Percentiles rank a stretch among this genome's conserved stretches.
phyloP scores from a whole-genome alignment of 2,113 vertebrate species.

The Microcebus jonahi region DNA sequence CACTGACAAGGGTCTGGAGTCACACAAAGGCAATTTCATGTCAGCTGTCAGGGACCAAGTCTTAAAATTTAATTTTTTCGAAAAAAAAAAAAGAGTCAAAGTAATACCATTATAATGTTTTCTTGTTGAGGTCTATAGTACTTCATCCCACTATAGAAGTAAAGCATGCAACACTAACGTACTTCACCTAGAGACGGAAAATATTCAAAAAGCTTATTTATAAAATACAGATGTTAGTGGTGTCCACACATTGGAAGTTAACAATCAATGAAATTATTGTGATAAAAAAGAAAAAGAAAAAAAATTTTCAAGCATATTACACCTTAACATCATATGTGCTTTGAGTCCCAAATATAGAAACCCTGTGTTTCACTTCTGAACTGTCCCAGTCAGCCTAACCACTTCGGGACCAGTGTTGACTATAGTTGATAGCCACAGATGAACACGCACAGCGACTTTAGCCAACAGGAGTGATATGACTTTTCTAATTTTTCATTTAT shows the following conservation, averaged over 20 bases:
- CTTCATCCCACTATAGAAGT: not conserved
- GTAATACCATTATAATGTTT: not conserved
- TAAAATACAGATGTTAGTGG: not conserved
- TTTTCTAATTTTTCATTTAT: no score
- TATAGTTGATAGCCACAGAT: no score
- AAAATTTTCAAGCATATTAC: not conserved
- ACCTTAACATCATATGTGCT: not conserved
- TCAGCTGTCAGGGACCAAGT: not conserved
- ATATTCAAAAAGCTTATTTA: not conserved
- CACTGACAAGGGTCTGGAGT: not conserved
- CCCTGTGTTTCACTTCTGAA: not conserved
- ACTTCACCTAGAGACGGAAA: not conserved
- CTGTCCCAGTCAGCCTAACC: not conserved
- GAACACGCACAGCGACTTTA: no score
- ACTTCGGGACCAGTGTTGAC: no score
- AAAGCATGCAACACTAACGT: not conserved
- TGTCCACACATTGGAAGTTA: not conserved
- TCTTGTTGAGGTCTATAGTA: not conserved
- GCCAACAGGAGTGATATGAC: no score
- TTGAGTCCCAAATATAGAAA: not conserved
- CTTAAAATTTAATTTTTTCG: conserved; percentile 11
- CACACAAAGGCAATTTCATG: conserved; percentile 9
- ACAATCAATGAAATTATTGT: not conserved
- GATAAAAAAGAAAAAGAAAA: not conserved
- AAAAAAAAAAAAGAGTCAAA: not conserved